Conservation (phyloP, 2,797 vertebrate genomes). For the Lepus townsendii region DNA sequence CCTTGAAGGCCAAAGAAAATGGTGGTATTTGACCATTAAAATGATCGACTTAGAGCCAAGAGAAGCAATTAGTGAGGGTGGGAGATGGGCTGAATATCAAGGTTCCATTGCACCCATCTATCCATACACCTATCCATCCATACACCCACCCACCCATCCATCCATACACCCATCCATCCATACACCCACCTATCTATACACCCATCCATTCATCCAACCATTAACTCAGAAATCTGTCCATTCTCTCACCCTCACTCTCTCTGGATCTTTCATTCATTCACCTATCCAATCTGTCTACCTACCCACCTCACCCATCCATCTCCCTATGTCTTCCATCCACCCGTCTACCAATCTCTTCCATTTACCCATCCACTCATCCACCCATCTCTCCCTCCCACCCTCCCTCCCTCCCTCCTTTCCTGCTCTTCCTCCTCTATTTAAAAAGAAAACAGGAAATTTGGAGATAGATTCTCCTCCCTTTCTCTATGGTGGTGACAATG, state of each 20-base stretch:
- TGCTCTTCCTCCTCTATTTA: background rate
- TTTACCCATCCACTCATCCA: background rate
- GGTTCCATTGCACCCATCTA: background rate
- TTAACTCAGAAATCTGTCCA: background rate
- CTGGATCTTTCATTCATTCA: rapidly evolving
- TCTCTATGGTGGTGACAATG: background rate
- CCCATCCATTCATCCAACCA: too few relatives aligned
- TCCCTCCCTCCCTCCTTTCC: background rate
- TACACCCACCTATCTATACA: rapidly evolving
- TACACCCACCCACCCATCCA: rapidly evolving
- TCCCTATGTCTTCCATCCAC: background rate
- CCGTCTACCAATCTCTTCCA: background rate
- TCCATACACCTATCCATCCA: background rate
- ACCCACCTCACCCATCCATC: rapidly evolving
- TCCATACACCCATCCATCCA: background rate
- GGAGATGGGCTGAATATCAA: background rate
- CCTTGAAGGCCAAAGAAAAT: background rate
- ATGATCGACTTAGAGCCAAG: background rate
- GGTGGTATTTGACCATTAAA: background rate
- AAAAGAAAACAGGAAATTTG: background rate
- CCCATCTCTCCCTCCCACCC: rapidly evolving
- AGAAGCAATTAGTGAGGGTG: background rate
- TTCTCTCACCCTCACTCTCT: too few relatives aligned
- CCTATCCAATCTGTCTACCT: too few relatives aligned
- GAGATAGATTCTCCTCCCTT: background rate